These are phyloP conservation scores for Ips typographus DNA, from an alignment of 1,140 invertebrate genomes.

Conservation along the genomic window DNA sequence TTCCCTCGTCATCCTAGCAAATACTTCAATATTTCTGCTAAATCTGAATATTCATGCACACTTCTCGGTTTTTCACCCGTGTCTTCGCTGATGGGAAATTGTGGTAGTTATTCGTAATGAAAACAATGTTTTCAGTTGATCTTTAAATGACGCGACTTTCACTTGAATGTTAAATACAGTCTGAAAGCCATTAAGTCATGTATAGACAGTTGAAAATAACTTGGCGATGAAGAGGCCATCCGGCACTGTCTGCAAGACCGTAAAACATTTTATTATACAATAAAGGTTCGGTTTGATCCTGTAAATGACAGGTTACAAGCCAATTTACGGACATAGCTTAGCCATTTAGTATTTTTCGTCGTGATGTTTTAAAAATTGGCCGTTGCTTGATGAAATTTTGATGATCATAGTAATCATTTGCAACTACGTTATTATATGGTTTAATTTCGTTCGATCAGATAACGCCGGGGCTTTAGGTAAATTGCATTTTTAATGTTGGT, in stretches of 20 bases:
- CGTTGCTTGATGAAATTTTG: slow-evolving; percentile 19
- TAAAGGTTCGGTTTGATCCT: slow-evolving; percentile 30
- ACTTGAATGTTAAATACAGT: neutral
- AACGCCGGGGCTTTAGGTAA: neutral
- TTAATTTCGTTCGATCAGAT: slow-evolving; percentile 8
- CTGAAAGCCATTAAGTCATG: slow-evolving; percentile 9
- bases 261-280: slow-evolving; percentile 35
- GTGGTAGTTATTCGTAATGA: neutral
- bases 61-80: neutral
- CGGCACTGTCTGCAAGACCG: slow-evolving; percentile 23
- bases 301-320: slow-evolving; percentile 32
- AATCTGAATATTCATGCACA: neutral
- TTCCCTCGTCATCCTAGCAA: neutral
- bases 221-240: slow-evolving; percentile 1
- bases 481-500: neutral
- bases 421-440: neutral
- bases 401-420: slow-evolving; percentile 13
- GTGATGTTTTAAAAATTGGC: slow-evolving; percentile 25
- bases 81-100: neutral
- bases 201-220: slow-evolving; percentile 6
- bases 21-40: slow-evolving; percentile 1
- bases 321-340: slow-evolving; percentile 26
- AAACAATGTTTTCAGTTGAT: neutral
- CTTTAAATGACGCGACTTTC: slow-evolving; percentile 4
- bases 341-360: slow-evolving; percentile 17